Conservation (phyloP, 2,888 invertebrate species). For the Scelioninae gen. 1 region DNA sequence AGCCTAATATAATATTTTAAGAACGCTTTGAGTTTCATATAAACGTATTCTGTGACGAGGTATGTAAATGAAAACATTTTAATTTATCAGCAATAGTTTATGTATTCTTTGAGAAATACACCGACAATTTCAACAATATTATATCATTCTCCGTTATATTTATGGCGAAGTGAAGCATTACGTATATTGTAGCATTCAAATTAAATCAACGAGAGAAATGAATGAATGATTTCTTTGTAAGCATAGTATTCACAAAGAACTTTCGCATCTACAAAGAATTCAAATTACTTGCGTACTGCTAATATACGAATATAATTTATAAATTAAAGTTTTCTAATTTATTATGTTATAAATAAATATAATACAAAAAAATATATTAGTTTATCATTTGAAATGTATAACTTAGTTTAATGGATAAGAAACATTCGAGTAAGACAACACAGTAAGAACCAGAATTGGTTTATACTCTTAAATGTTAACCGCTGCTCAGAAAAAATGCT, state of each 20-base stretch:
- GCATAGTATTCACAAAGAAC: background rate
- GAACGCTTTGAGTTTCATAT: background rate
- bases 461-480: no score
- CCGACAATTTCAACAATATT: background rate
- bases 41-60: background rate
- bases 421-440: no score
- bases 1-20: constrained; percentile 12
- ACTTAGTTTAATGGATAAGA: no score
- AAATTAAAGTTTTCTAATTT: no score
- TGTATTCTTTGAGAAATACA: background rate
- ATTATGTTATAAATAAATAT: no score
- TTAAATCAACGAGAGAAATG: background rate
- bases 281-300: no score
- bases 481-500: no score
- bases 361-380: no score
- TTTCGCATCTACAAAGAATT: no score
- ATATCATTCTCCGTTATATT: background rate
- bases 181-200: background rate
- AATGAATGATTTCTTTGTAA: background rate
- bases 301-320: no score
- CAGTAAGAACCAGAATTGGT: no score
- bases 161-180: background rate
- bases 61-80: background rate
- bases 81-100: background rate
- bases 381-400: no score